Percentiles rank a stretch among this genome's conserved stretches.
Conservation (phyloP, 2,797 vertebrate species). For the Falco concolor region DNA sequence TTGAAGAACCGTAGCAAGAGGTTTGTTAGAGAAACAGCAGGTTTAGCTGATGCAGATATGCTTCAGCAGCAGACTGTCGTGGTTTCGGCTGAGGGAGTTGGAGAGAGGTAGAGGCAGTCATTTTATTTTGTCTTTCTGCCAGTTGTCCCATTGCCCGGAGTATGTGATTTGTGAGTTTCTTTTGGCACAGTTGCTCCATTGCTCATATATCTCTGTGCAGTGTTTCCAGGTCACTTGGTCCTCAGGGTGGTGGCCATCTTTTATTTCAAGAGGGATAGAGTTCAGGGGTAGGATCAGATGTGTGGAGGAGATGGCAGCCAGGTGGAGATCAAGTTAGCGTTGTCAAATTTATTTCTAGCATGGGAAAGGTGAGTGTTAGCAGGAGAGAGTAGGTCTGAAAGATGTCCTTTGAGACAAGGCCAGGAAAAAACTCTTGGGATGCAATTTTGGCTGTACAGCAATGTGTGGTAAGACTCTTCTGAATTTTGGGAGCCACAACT, state of each 20-base stretch:
- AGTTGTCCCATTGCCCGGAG: not conserved
- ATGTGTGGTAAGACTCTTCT: not conserved
- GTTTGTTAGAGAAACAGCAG: not conserved
- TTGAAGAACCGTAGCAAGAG: not conserved
- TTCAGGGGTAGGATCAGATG: not conserved
- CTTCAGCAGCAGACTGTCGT: not conserved
- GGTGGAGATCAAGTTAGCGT: not conserved
- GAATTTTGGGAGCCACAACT: not conserved
- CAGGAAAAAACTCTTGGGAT: not conserved
- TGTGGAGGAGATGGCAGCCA: not conserved
- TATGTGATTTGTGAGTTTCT: slow-evolving; percentile 7
- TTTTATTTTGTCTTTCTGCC: not conserved
- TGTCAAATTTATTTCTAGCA: not conserved
- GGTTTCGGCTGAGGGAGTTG: not conserved
- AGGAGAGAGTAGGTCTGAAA: not conserved
- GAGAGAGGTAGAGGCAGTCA: not conserved
- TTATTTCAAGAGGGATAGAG: not conserved
- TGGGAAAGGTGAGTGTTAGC: not conserved
- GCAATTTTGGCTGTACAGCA: not conserved
- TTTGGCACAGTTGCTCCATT: not conserved
- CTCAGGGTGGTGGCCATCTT: not conserved
- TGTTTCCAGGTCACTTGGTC: not conserved
- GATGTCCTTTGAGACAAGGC: not conserved
- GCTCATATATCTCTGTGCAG: not conserved
- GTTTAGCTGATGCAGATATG: not conserved